These are phyloP conservation scores for Hepsetus odoe DNA, from an alignment of 2,113 vertebrate species.

Conservation along the genomic window DNA sequence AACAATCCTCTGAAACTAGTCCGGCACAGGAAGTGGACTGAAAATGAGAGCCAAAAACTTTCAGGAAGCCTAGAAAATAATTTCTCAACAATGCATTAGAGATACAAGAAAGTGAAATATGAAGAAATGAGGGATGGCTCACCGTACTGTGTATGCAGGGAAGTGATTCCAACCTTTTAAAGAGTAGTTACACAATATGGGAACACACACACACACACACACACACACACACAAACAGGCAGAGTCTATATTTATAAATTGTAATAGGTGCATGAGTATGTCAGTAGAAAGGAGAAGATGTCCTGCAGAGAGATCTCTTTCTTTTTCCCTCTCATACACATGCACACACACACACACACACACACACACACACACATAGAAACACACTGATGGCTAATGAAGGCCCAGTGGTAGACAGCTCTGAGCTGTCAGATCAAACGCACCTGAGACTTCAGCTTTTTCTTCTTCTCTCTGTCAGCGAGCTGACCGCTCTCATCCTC, in stretches of 20 bases:
- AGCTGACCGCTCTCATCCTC: slow-evolving; percentile 23
- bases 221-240: neutral
- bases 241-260: neutral
- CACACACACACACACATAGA: slow-evolving; percentile 29
- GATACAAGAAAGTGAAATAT: too few species aligned
- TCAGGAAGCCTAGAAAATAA: too few species aligned
- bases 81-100: too few species aligned
- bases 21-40: too few species aligned
- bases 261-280: neutral
- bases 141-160: too few species aligned
- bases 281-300: slow-evolving; percentile 1
- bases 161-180: too few species aligned
- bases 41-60: too few species aligned
- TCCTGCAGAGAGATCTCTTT: slow-evolving; percentile 18
- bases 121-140: too few species aligned
- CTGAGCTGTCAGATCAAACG: slow-evolving; percentile 49
- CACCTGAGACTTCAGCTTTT: slow-evolving; percentile 38
- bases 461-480: slow-evolving; percentile 29
- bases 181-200: slow-evolving; percentile 10
- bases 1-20: too few species aligned
- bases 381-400: slow-evolving; percentile 27
- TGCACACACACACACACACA: slow-evolving; percentile 15
- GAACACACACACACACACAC: neutral
- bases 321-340: neutral
- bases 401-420: slow-evolving; percentile 29